These are phyloP conservation scores for Podocnemis expansa DNA, from an alignment of 2,113 vertebrate genomes.

Conservation along the genomic window DNA sequence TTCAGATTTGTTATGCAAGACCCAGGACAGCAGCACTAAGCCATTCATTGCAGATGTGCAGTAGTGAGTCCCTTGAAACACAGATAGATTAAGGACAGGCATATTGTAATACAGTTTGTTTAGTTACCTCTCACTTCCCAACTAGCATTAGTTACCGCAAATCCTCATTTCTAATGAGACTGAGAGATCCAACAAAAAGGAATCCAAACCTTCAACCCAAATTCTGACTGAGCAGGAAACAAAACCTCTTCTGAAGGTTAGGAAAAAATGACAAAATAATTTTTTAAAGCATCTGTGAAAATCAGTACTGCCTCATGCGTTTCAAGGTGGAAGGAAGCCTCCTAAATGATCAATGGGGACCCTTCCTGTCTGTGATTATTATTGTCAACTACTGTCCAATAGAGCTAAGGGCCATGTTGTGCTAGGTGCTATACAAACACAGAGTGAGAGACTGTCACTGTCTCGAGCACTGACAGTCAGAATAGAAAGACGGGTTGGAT, in stretches of 20 bases:
- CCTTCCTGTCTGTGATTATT: not conserved
- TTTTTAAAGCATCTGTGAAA: not conserved
- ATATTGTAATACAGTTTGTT: fast-evolving
- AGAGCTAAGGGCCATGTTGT: not conserved
- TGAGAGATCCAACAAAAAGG: not conserved
- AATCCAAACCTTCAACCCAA: not conserved
- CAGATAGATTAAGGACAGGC: not conserved
- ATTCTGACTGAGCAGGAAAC: not conserved
- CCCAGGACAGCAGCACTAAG: not conserved
- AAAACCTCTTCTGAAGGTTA: not conserved
- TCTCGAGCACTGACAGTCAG: not conserved
- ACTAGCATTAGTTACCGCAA: not conserved
- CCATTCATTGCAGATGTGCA: not conserved
- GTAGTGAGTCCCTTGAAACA: not conserved
- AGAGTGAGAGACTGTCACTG: not conserved
- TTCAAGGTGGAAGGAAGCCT: not conserved
- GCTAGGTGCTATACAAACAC: not conserved
- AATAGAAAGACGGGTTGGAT: not conserved
- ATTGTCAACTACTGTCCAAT: not conserved
- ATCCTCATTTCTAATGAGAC: not conserved
- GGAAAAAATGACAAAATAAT: not conserved
- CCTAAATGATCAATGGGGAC: not conserved
- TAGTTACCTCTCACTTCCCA: fast-evolving
- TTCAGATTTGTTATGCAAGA: not conserved
- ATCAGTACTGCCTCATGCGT: not conserved